Conservation (phyloP, 2,113 vertebrate species). For the Stercorarius parasiticus region DNA sequence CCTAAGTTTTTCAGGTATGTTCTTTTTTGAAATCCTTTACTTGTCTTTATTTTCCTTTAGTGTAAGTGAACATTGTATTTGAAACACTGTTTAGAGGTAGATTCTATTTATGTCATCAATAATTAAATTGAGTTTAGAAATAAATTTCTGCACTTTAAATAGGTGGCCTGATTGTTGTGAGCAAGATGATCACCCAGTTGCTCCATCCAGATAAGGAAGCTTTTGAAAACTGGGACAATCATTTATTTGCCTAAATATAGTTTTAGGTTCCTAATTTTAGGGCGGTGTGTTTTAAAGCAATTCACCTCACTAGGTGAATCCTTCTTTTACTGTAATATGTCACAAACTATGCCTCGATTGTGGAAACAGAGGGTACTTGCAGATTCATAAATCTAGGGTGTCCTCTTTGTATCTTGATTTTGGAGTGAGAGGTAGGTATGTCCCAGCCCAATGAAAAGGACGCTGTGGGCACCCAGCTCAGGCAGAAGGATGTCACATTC, state of each 20-base stretch:
- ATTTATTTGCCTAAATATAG: slow-evolving; percentile 7
- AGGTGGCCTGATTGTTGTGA: not conserved
- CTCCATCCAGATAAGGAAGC: not conserved
- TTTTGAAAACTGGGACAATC: not conserved
- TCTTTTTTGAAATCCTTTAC: not conserved
- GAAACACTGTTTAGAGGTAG: not conserved
- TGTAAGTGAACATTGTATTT: not conserved
- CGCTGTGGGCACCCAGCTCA: not conserved
- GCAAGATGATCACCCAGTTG: not conserved
- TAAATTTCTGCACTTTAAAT: not conserved
- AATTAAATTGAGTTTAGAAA: not conserved
- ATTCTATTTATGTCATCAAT: not conserved
- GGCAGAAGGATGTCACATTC: not conserved
- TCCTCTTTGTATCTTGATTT: not conserved
- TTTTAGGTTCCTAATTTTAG: not conserved
- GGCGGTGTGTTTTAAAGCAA: not conserved
- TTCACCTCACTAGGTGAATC: not conserved
- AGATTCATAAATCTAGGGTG: not conserved
- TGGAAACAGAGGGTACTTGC: not conserved
- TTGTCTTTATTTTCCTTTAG: not conserved
- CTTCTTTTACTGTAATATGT: not conserved
- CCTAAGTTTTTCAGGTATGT: not conserved
- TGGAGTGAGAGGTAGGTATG: not conserved
- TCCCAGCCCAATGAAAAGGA: not conserved
- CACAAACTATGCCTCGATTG: not conserved